phyloP scores from a whole-genome alignment of 2,888 invertebrate genomes.

The Cantharis rufa region DNA sequence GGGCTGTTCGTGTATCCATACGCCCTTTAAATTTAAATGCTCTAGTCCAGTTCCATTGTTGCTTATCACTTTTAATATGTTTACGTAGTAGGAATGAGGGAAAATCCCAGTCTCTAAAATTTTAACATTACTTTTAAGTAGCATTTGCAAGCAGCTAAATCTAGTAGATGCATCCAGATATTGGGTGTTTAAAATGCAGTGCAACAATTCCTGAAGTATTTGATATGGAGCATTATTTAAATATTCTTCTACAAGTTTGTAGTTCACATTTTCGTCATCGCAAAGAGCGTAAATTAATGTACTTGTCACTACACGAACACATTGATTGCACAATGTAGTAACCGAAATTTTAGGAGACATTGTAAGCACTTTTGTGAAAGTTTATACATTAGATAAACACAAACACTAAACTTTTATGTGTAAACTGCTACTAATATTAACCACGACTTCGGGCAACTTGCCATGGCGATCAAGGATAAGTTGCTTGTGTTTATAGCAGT shows the following conservation, averaged over 20 bases:
- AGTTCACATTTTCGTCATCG: constrained; percentile 59
- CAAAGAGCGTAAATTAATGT: constrained; percentile 66
- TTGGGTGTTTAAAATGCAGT: constrained; percentile 67
- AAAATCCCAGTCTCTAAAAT: constrained; percentile 70
- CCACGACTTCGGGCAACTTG: constrained; percentile 11
- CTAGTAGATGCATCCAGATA: constrained; percentile 70
- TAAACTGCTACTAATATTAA: constrained; percentile 8
- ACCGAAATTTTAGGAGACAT: constrained; percentile 71
- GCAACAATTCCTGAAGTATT: constrained; percentile 70
- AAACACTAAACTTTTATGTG: constrained; percentile 4
- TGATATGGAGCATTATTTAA: constrained; percentile 62
- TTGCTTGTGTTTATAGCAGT: neutral
- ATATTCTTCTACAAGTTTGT: constrained; percentile 56
- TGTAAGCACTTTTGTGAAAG: neutral
- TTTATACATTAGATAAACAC: neutral
- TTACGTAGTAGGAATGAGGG: constrained; percentile 72
- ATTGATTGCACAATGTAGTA: constrained; percentile 62
- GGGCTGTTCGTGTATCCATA: constrained; percentile 73
- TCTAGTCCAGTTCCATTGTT: constrained; percentile 67
- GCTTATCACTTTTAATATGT: constrained; percentile 68
- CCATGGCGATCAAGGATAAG: constrained; percentile 17
- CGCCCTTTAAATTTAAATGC: constrained; percentile 69
- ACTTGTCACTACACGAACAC: constrained; percentile 65
- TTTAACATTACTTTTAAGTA: constrained; percentile 69
- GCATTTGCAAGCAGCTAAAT: constrained; percentile 67